Evolutionary conservation across 2,113 vertebrate genomes (phyloP).

Genomic region (Myodes glareolus): DNA sequence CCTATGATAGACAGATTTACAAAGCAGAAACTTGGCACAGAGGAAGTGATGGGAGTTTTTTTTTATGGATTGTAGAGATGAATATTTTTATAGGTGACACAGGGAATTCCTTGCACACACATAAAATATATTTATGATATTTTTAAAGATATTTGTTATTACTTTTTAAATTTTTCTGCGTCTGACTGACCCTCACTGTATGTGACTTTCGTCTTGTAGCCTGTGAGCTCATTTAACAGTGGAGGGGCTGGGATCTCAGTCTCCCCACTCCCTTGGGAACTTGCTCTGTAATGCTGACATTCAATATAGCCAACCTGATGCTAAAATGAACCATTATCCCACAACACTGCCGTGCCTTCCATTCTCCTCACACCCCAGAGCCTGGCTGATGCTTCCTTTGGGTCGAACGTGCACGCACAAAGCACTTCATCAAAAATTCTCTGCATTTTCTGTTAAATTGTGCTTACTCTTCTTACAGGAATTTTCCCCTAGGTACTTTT

Average conservation of each 20-base stretch:
- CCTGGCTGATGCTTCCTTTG: conserved; percentile 54
- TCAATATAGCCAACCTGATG: conserved; percentile 55
- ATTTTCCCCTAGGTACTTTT: conserved; percentile 60
- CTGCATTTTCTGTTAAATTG: conserved; percentile 71
- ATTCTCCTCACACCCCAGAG: conserved; percentile 35
- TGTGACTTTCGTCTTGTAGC: conserved; percentile 66
- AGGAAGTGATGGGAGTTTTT: background rate
- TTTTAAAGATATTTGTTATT: background rate
- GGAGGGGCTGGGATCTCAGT: conserved; percentile 32
- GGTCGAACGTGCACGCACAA: conserved; percentile 47
- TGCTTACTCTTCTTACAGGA: conserved; percentile 68
- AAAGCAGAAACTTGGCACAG: background rate
- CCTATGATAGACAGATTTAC: background rate
- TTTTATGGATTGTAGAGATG: background rate
- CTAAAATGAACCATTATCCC: conserved; percentile 71
- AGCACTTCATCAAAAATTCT: conserved; percentile 73
- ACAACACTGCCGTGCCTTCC: conserved; percentile 1
- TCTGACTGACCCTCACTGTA: conserved; percentile 68
- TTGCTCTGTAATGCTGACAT: conserved; percentile 42
- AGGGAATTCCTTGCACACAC: background rate
- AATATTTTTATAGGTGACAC: background rate
- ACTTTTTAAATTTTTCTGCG: background rate
- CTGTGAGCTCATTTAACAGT: conserved; percentile 71
- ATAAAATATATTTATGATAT: background rate
- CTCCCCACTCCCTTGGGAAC: conserved; percentile 38